Conservation (phyloP, 2,797 vertebrate genomes). For the Tokudaia muenninki region DNA sequence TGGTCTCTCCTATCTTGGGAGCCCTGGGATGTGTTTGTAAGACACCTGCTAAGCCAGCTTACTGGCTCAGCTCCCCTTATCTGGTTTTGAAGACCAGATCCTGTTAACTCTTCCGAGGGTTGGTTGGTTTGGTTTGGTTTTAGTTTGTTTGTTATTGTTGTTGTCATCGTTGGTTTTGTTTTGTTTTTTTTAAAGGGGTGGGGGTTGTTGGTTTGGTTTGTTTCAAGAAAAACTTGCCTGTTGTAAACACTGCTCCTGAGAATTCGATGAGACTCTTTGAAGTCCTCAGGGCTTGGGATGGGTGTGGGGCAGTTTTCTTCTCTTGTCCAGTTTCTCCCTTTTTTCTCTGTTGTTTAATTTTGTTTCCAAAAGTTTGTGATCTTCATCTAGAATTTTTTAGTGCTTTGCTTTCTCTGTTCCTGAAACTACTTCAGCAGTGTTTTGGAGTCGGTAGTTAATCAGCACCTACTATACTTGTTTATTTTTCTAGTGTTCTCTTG, state of each 20-base stretch:
- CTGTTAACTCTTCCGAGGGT: background rate
- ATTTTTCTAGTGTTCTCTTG: background rate
- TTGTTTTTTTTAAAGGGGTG: no score
- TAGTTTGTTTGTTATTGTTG: no score
- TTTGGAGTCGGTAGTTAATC: background rate
- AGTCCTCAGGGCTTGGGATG: background rate
- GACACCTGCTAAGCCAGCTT: background rate
- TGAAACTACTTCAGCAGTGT: background rate
- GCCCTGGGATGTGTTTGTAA: background rate
- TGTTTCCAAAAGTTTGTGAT: background rate
- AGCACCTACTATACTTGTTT: background rate
- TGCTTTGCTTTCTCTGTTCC: background rate
- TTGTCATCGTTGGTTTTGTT: no score
- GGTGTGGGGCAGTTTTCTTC: background rate
- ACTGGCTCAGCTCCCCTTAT: background rate
- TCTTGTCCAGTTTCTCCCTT: background rate
- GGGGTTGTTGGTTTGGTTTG: no score
- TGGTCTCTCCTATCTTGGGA: background rate
- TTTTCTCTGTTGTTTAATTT: background rate
- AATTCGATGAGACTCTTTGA: background rate
- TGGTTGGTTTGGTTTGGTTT: background rate
- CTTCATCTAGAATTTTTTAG: background rate
- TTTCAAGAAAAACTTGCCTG: background rate
- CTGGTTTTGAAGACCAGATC: background rate
- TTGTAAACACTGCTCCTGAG: background rate